Evolutionary conservation across 2,113 vertebrate species (phyloP), one percentile per base, ranked within the genome.

Genomic region (Regulus satrapa): DNA sequence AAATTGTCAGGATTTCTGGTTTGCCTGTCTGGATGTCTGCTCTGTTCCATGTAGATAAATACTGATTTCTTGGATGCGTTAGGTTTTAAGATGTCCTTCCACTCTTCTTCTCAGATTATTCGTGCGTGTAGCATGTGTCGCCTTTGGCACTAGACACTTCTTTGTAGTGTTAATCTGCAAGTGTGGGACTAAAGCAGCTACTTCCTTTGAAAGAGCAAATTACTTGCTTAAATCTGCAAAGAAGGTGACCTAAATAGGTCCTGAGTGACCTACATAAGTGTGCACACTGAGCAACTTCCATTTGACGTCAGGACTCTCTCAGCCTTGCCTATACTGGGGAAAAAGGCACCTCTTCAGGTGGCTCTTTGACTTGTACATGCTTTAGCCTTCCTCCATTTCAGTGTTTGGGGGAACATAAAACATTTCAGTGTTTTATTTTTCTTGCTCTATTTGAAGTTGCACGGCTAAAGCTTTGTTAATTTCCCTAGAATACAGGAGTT

Each of bases 171-270:
- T 88, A 88, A 89, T 86, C 72, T 93, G 34, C 48, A 80, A 80
- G 19, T 51, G 20, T 40, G 55, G 40, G 85, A 66, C 68, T 92
- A 86, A 92, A 79, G 51, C 78, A 77, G 72, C 31, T 71, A 51
- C 6, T 92, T 88, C 46, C 49, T 90, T 94, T 88, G 72, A 86
- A 95, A 88, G 24, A 84, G 34, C 48, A 81, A 93, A 85, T 94
- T 87, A 75, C 48, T 69, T 94, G 45, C 51, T 93, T 85, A 83
- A 94, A 80, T 90, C 54, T 83, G 58, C 43, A 51, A 54, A 78
- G 61, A 55, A 80, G 18, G 82, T 85, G 82, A 62, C 82, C 85
- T 82, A 68, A 36, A 76, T 87, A 79, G 75, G 34, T 86, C 49
- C 32, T 28, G 19, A 49, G 41, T 83, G 79, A 72, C 58, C 81